Conservation (phyloP, 2,797 vertebrate genomes). For the Rallus crepitans region DNA sequence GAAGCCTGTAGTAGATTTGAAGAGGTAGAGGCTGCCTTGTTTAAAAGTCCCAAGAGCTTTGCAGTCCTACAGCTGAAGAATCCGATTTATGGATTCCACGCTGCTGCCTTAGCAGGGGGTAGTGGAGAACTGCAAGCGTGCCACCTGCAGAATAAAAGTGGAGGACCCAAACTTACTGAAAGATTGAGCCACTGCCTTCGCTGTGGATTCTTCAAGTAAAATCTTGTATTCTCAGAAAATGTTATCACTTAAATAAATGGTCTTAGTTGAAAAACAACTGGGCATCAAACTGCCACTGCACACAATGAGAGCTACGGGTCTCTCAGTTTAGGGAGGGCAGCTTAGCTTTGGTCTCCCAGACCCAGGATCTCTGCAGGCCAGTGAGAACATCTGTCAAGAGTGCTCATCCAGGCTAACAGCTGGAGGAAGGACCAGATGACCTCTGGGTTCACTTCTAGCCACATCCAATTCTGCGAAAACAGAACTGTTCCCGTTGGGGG, state of each 20-base stretch:
- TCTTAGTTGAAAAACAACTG: not conserved
- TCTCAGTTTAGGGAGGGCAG: not conserved
- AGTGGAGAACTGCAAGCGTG: not conserved
- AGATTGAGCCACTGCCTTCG: not conserved
- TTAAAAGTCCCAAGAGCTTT: not conserved
- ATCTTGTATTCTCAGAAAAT: not conserved
- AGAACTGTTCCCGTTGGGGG: not conserved
- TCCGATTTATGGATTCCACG: not conserved
- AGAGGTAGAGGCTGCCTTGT: not conserved
- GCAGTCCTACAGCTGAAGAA: not conserved
- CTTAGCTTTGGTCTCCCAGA: not conserved
- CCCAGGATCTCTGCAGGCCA: not conserved
- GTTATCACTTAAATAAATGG: not conserved
- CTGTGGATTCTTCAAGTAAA: not conserved
- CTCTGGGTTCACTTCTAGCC: not conserved
- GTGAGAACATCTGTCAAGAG: not conserved
- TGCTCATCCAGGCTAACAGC: not conserved
- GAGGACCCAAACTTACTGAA: not conserved
- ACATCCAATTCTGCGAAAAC: not conserved
- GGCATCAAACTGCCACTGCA: not conserved
- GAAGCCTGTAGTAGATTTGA: not conserved
- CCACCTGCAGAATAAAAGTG: not conserved
- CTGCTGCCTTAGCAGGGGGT: not conserved
- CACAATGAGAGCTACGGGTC: accelerated
- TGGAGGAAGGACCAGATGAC: slow-evolving; percentile 40